A percentile compares a stretch with the other conserved stretches of the same genome.
Conservation (phyloP, 2,888 invertebrate species). For the Drosophila cracens region DNA sequence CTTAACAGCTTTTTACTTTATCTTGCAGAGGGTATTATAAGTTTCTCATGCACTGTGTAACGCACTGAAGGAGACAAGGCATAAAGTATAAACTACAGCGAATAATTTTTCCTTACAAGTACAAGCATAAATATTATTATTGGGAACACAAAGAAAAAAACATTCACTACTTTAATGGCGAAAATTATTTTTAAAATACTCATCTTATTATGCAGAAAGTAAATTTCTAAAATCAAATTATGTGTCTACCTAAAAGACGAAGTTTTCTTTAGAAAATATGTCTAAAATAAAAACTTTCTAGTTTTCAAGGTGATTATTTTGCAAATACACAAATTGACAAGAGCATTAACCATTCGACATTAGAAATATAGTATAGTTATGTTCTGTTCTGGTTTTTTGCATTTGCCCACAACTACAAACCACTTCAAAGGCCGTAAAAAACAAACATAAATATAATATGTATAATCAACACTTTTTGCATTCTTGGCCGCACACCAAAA, state of each 20-base stretch:
- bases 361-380: background rate
- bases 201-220: background rate
- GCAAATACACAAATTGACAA: background rate
- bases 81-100: background rate
- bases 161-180: background rate
- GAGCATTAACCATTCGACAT: background rate
- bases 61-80: background rate
- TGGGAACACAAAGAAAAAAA: background rate
- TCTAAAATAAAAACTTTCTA: background rate
- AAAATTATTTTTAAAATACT: background rate
- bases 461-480: conserved; percentile 55
- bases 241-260: background rate
- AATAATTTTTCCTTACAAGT: background rate
- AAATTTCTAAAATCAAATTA: background rate
- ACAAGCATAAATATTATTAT: background rate
- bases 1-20: background rate
- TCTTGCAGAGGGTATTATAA: background rate
- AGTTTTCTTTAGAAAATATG: background rate
- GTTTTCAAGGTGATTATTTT: background rate
- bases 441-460: conserved; percentile 51
- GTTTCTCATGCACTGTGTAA: background rate
- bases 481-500: conserved; percentile 19
- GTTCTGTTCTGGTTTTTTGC: background rate
- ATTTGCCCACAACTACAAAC: background rate
- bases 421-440: conserved; percentile 21